Percentiles rank a stretch among this genome's conserved stretches.
Conservation (phyloP, 1,140 invertebrate species). For the Drosophila kepulauana region DNA sequence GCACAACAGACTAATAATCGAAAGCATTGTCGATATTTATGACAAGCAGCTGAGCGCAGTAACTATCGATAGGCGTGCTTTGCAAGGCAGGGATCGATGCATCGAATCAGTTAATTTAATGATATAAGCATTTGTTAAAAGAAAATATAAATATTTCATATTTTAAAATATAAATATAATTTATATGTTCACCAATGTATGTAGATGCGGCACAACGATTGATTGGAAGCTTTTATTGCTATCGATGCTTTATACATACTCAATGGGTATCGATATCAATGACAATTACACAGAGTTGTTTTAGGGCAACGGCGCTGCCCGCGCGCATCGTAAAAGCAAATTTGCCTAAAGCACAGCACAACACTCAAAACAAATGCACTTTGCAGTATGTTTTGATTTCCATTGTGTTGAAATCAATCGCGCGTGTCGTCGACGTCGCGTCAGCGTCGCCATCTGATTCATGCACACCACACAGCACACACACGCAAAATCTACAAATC, state of each 20-base stretch:
- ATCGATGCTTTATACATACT: conserved; percentile 2
- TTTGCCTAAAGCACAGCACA: conserved; percentile 36
- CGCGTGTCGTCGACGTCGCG: conserved; percentile 14
- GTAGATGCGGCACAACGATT: neutral
- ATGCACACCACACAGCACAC: conserved; percentile 27
- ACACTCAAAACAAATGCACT: conserved; percentile 42
- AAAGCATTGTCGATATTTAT: conserved; percentile 24
- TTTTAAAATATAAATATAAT: too few relatives aligned
- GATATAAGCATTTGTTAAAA: too few relatives aligned
- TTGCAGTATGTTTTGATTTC: conserved; percentile 32
- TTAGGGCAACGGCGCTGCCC: conserved; percentile 22
- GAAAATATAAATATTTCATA: too few relatives aligned
- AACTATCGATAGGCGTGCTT: conserved; percentile 27
- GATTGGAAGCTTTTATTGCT: neutral
- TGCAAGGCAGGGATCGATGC: too few relatives aligned
- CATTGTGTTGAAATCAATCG: conserved; percentile 35
- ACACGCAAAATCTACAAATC: neutral
- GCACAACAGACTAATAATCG: conserved; percentile 22
- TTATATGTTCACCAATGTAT: too few relatives aligned
- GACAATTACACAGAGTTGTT: conserved; percentile 31
- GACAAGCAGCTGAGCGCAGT: neutral
- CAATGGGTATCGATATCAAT: conserved; percentile 18
- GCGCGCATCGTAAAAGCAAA: conserved; percentile 32
- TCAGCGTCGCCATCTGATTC: conserved; percentile 33
- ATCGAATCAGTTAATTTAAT: too few relatives aligned